phyloP scores from a whole-genome alignment of 2,888 invertebrate genomes.

The Tetragnatha montana region DNA sequence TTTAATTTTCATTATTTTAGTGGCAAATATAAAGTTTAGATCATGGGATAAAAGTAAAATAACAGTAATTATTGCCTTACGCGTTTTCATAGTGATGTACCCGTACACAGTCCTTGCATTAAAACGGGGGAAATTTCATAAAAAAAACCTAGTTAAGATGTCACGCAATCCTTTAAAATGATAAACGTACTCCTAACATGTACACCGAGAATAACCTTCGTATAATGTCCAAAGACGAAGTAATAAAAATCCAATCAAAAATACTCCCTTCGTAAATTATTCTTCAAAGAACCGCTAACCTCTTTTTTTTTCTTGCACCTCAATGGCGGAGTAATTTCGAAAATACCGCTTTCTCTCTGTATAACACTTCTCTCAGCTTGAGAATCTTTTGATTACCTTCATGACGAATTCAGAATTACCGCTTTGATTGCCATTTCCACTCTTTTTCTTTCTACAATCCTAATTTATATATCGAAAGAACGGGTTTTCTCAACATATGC shows the following conservation, averaged over 20 bases:
- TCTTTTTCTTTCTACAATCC: not conserved
- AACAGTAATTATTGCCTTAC: no score
- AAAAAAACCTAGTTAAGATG: no score
- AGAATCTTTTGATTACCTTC: slow-evolving; percentile 1
- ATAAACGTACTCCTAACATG: no score
- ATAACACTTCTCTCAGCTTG: not conserved
- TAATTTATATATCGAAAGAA: not conserved
- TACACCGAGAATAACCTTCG: not conserved
- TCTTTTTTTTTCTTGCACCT: not conserved
- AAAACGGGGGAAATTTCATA: no score
- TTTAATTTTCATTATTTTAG: no score
- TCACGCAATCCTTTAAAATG: no score
- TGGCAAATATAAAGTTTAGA: no score
- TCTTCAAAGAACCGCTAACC: not conserved
- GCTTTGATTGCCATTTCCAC: not conserved
- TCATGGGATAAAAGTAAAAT: no score
- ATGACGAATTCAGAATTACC: slow-evolving; percentile 6
- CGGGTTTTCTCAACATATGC: not conserved
- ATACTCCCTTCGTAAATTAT: not conserved
- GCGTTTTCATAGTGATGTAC: no score
- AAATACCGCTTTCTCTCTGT: not conserved
- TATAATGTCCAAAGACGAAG: not conserved
- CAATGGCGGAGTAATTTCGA: not conserved
- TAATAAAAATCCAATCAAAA: not conserved
- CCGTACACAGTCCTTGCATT: no score